Evolutionary conservation across 2,113 vertebrate genomes (phyloP).

Genomic region (Forbesichthys agassizii): DNA sequence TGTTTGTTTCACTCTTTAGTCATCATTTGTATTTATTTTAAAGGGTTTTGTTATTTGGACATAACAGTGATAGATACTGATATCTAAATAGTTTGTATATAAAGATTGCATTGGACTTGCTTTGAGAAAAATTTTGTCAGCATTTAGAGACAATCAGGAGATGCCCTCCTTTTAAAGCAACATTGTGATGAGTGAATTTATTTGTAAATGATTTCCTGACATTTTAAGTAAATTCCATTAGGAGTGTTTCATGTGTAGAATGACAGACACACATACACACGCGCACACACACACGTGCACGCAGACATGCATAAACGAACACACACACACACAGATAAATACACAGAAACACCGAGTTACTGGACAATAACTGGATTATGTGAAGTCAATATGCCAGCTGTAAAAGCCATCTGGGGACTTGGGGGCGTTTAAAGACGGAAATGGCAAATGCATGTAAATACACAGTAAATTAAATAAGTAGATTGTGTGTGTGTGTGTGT

Average conservation of each 20-base stretch:
- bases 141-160: too few species aligned
- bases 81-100: too few species aligned
- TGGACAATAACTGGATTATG: not conserved
- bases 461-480: not conserved
- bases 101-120: too few species aligned
- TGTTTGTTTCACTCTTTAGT: too few species aligned
- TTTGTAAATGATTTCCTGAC: not conserved
- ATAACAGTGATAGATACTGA: too few species aligned
- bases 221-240: not conserved
- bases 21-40: too few species aligned
- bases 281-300: slow-evolving; percentile 1
- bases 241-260: not conserved
- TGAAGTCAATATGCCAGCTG: not conserved
- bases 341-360: not conserved
- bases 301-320: not conserved
- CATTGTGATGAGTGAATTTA: not conserved
- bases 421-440: slow-evolving; percentile 1
- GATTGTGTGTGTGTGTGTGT: not conserved
- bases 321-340: not conserved
- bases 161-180: not conserved
- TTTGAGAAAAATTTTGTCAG: too few species aligned
- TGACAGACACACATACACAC: too few species aligned
- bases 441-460: not conserved
- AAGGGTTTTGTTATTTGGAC: too few species aligned
- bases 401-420: slow-evolving; percentile 6